Evolutionary conservation across 2,797 vertebrate species (phyloP).

Genomic region (Galago senegalensis): DNA sequence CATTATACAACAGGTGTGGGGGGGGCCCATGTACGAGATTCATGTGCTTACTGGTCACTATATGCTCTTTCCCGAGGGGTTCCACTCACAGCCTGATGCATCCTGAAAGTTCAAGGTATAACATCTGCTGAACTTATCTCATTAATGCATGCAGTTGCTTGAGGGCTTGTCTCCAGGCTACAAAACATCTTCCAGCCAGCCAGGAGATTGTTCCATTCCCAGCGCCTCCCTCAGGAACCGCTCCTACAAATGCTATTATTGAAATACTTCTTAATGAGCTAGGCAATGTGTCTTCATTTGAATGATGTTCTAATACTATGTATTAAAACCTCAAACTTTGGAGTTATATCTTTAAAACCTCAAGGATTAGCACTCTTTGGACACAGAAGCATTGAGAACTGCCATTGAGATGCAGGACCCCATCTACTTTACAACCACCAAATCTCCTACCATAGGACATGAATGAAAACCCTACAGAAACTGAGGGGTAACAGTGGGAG

Average conservation of each 20-base stretch:
- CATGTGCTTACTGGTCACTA: too few species aligned
- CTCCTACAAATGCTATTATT: neutral
- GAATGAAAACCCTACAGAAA: neutral
- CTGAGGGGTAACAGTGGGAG: neutral
- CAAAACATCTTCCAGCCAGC: too few species aligned
- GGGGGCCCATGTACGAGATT: too few species aligned
- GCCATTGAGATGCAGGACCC: neutral
- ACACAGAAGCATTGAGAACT: neutral
- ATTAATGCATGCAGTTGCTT: too few species aligned
- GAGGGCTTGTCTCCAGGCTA: too few species aligned
- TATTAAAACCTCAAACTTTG: neutral
- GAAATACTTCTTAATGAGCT: neutral
- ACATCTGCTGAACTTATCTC: too few species aligned
- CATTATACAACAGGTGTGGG: too few species aligned
- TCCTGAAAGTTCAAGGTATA: too few species aligned
- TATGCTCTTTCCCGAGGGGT: too few species aligned
- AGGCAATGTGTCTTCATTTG: neutral
- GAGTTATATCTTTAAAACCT: neutral
- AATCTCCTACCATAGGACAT: neutral
- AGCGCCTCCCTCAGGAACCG: too few species aligned
- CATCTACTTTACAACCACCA: neutral
- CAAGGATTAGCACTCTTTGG: neutral
- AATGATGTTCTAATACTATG: neutral
- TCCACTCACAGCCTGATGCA: too few species aligned
- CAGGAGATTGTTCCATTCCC: too few species aligned